Evolutionary conservation across 1,140 invertebrate species (phyloP).

Genomic region (Ruditapes philippinarum): DNA sequence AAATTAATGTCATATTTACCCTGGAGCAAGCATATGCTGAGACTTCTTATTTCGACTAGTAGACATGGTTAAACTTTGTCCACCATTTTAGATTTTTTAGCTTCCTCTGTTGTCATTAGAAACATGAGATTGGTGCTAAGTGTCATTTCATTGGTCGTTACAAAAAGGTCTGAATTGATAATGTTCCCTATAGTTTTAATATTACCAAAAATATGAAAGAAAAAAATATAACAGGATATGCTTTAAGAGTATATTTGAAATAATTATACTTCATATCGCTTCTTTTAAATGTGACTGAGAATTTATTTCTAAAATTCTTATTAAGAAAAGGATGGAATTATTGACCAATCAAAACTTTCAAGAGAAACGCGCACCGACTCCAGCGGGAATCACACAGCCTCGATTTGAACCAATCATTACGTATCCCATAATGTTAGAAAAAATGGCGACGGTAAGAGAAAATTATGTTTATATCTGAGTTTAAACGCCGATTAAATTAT

Average conservation of each 20-base stretch:
- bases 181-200: too few species aligned
- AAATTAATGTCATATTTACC: slow-evolving; percentile 29
- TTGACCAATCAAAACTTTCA: slow-evolving; percentile 39
- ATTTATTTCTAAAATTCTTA: too few species aligned
- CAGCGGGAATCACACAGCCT: slow-evolving; percentile 74
- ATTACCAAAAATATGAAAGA: too few species aligned
- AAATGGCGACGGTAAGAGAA: slow-evolving; percentile 84
- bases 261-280: too few species aligned
- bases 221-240: too few species aligned
- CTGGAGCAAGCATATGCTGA: slow-evolving; percentile 51
- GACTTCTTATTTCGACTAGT: slow-evolving; percentile 49
- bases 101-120: slow-evolving; percentile 50
- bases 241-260: too few species aligned
- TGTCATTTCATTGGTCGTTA: not conserved
- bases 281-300: too few species aligned
- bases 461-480: slow-evolving; percentile 40
- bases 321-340: too few species aligned
- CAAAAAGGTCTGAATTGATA: too few species aligned
- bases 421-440: slow-evolving; percentile 80
- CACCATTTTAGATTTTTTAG: slow-evolving; percentile 60
- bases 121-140: not conserved
- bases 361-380: slow-evolving; percentile 40
- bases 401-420: slow-evolving; percentile 78
- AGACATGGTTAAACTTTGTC: slow-evolving; percentile 50
- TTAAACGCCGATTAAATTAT: not conserved